Evolutionary conservation across 2,113 vertebrate genomes (phyloP).

Genomic region (Oryzias javanicus): DNA sequence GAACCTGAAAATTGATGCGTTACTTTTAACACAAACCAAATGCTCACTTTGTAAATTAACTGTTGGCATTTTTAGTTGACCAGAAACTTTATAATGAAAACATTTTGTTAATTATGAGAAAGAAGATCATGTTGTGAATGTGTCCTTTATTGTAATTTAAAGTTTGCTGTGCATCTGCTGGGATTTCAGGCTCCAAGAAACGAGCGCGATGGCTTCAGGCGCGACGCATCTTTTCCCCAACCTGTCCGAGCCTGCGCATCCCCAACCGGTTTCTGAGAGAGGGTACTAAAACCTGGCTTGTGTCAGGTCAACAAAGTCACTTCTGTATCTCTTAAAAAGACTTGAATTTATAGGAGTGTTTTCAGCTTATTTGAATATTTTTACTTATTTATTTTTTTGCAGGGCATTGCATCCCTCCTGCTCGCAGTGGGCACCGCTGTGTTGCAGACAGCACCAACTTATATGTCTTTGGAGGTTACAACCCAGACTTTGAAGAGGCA

Average conservation of each 20-base stretch:
- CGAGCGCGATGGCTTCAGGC: slow-evolving; percentile 80
- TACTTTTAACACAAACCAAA: too few relatives aligned
- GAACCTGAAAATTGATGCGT: too few relatives aligned
- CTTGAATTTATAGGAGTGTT: background rate
- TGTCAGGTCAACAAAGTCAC: background rate
- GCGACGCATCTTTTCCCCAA: slow-evolving; percentile 82
- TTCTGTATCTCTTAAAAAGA: background rate
- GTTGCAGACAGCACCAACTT: slow-evolving; percentile 91
- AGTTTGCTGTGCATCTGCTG: background rate
- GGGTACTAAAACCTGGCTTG: slow-evolving; percentile 56
- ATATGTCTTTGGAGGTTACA: slow-evolving; percentile 97
- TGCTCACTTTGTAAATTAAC: too few relatives aligned
- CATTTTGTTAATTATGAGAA: too few relatives aligned
- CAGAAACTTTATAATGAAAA: too few relatives aligned
- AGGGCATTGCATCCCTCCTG: slow-evolving; percentile 90
- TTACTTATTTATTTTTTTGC: background rate
- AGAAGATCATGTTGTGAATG: background rate
- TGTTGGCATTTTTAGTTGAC: too few relatives aligned
- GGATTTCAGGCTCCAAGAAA: slow-evolving; percentile 77
- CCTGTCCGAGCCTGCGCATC: slow-evolving; percentile 81
- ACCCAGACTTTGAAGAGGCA: slow-evolving; percentile 94
- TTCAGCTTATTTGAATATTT: too few relatives aligned
- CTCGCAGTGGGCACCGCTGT: slow-evolving; percentile 94
- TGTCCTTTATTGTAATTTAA: background rate
- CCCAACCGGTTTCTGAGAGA: slow-evolving; percentile 84